phyloP scores from a whole-genome alignment of 2,113 vertebrate species.

The Mandrillus leucophaeus region DNA sequence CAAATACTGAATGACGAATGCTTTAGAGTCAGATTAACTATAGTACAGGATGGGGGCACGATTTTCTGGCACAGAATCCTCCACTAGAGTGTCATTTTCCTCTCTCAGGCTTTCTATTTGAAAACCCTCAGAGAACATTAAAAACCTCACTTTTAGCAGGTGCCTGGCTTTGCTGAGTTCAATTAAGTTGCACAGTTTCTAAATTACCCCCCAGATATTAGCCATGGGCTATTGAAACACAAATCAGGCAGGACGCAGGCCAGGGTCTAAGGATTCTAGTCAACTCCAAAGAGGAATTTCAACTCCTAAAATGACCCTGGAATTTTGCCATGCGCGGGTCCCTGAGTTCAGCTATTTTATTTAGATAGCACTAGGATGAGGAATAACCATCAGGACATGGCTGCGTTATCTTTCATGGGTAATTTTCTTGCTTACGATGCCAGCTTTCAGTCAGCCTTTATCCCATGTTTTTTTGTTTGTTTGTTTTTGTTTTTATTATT shows the following conservation, averaged over 20 bases:
- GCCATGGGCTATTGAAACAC: constrained; percentile 50
- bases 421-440: background rate
- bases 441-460: background rate
- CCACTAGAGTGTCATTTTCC: constrained; percentile 63
- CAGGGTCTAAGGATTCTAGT: background rate
- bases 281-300: constrained; percentile 2
- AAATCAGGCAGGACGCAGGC: constrained; percentile 16
- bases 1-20: constrained; percentile 41
- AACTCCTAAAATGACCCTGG: background rate
- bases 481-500: background rate
- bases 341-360: background rate
- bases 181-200: constrained; percentile 65
- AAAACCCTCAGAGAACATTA: constrained; percentile 71
- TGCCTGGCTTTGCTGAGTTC: constrained; percentile 43
- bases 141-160: constrained; percentile 54
- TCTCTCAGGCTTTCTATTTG: constrained; percentile 60
- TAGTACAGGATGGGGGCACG: constrained; percentile 25
- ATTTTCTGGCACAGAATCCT: constrained; percentile 54
- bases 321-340: background rate
- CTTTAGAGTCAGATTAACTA: constrained; percentile 40
- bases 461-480: background rate
- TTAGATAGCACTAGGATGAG: background rate
- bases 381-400: background rate
- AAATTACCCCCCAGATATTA: constrained; percentile 64
- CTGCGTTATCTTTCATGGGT: background rate